These are phyloP conservation scores for Ctenochaetus hawaiiensis DNA, from an alignment of 2,797 vertebrate species.

Conservation along the genomic window DNA sequence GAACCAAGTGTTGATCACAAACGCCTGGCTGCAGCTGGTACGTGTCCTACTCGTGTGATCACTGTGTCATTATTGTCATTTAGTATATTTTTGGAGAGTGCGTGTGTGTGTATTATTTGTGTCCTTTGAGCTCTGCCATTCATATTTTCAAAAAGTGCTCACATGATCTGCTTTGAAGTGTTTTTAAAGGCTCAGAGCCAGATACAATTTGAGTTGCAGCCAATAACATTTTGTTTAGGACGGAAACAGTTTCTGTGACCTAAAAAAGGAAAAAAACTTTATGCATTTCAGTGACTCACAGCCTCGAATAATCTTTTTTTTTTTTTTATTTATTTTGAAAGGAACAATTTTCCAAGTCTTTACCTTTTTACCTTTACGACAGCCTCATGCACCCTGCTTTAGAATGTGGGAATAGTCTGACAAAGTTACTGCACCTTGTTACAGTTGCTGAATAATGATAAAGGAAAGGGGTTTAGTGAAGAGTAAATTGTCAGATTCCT, in stretches of 20 bases:
- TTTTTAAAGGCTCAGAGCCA: constrained; percentile 17
- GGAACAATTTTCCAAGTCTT: background rate
- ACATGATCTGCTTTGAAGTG: constrained; percentile 1
- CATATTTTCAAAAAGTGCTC: constrained; percentile 4
- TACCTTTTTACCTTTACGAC: background rate
- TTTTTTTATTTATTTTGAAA: too few relatives aligned
- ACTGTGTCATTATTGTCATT: constrained; percentile 29
- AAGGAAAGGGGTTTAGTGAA: background rate
- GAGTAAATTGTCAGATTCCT: constrained; percentile 3
- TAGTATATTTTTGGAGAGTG: constrained; percentile 52
- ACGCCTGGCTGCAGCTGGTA: constrained; percentile 94
- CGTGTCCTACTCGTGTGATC: constrained; percentile 64
- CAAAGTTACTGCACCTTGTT: background rate
- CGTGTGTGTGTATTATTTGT: constrained; percentile 12
- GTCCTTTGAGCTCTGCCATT: constrained; percentile 20
- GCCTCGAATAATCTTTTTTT: background rate
- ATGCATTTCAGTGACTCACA: background rate
- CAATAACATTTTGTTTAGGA: constrained; percentile 15
- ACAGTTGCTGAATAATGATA: background rate
- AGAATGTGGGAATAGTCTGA: background rate
- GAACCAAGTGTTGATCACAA: constrained; percentile 94
- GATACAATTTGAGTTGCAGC: constrained; percentile 10
- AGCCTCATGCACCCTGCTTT: background rate
- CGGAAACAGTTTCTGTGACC: background rate
- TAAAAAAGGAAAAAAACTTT: background rate